phyloP scores from a whole-genome alignment of 2,113 vertebrate species.

The Perca flavescens region DNA sequence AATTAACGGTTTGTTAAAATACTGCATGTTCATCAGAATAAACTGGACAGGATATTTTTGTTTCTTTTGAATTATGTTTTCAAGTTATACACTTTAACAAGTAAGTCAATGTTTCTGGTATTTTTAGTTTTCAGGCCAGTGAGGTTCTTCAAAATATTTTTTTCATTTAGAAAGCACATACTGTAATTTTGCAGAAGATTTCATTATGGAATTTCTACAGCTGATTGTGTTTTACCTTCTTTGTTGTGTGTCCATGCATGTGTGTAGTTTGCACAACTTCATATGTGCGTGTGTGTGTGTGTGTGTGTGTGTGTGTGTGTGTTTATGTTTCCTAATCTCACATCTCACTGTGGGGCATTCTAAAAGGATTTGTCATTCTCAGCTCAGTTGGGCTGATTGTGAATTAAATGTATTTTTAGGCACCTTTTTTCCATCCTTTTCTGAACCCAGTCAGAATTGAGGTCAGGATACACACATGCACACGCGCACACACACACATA shows the following conservation, averaged over 20 bases:
- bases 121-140: slow-evolving; percentile 28
- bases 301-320: slow-evolving; percentile 37
- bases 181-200: slow-evolving; percentile 9
- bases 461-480: slow-evolving; percentile 74
- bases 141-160: not conserved
- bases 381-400: slow-evolving; percentile 75
- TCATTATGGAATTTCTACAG: slow-evolving; percentile 24
- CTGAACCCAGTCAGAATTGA: slow-evolving; percentile 79
- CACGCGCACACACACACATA: slow-evolving; percentile 24
- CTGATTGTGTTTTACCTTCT: slow-evolving; percentile 41
- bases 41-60: slow-evolving; percentile 10
- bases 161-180: slow-evolving; percentile 15
- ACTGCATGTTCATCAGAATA: slow-evolving; percentile 1
- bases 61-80: slow-evolving; percentile 13
- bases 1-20: slow-evolving; percentile 7
- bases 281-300: slow-evolving; percentile 28
- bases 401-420: slow-evolving; percentile 81
- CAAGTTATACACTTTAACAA: not conserved
- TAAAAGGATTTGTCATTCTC: slow-evolving; percentile 78
- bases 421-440: slow-evolving; percentile 77
- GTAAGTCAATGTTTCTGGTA: slow-evolving; percentile 3
- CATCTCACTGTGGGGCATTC: slow-evolving; percentile 59
- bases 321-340: slow-evolving; percentile 70
- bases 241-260: slow-evolving; percentile 25
- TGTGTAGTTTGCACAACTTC: slow-evolving; percentile 20